Conservation (phyloP, 92 coral and sea anemone genomes). For the Siderastrea siderea region DNA sequence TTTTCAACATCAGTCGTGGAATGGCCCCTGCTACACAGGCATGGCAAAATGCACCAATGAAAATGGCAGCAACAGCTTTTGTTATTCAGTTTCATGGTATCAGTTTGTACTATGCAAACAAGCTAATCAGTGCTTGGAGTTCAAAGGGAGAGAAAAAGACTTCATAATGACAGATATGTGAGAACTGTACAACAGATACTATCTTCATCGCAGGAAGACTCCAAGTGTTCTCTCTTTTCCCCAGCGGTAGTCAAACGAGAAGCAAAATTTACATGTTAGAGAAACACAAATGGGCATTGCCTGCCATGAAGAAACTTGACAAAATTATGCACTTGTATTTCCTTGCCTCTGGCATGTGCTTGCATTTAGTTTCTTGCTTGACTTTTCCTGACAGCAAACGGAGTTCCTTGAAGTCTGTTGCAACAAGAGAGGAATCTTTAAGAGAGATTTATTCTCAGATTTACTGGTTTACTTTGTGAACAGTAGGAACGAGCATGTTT, state of each 20-base stretch:
- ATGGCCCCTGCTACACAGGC: slow-evolving; percentile 66
- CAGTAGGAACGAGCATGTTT: too few relatives aligned
- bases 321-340: too few relatives aligned
- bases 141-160: slow-evolving; percentile 90
- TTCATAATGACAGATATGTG: slow-evolving; percentile 15
- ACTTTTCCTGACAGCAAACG: too few relatives aligned
- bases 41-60: slow-evolving; percentile 83
- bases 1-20: slow-evolving; percentile 63
- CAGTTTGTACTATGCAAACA: slow-evolving; percentile 86
- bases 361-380: too few relatives aligned
- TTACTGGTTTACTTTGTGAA: too few relatives aligned
- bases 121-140: slow-evolving; percentile 89
- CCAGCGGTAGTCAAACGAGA: not conserved
- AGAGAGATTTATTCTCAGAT: too few relatives aligned
- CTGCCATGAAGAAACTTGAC: too few relatives aligned
- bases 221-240: not conserved
- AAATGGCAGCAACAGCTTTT: slow-evolving; percentile 86
- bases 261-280: too few relatives aligned
- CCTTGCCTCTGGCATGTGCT: too few relatives aligned
- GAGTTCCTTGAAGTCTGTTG: too few relatives aligned
- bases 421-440: too few relatives aligned
- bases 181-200: not conserved
- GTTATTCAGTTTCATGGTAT: slow-evolving; percentile 90
- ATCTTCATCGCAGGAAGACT: not conserved
- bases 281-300: too few relatives aligned